Evolutionary conservation across 2,113 vertebrate genomes (phyloP).

Genomic region (Manacus vitellinus): DNA sequence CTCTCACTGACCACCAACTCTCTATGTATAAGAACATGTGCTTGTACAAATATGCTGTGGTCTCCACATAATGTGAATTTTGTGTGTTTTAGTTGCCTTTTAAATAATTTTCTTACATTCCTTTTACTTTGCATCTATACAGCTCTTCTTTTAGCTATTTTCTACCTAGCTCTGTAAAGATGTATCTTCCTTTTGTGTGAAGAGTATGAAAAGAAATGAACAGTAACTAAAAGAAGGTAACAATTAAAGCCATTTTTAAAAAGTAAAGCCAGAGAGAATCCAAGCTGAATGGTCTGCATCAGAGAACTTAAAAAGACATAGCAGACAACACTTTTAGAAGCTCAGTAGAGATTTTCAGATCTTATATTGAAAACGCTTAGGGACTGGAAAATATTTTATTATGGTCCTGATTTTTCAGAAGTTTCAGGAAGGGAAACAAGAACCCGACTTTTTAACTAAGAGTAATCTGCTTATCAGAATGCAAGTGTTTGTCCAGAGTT

Average conservation of each 20-base stretch:
- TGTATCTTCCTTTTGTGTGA: constrained; percentile 64
- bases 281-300: constrained; percentile 16
- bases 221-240: constrained; percentile 63
- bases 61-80: constrained; percentile 56
- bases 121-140: constrained; percentile 67
- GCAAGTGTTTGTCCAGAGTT: neutral
- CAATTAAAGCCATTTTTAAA: constrained; percentile 33
- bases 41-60: constrained; percentile 38
- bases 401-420: neutral
- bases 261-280: neutral
- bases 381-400: neutral
- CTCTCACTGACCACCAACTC: constrained; percentile 52
- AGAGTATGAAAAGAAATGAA: constrained; percentile 68
- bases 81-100: constrained; percentile 64
- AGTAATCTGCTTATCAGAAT: neutral
- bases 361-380: neutral
- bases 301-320: neutral
- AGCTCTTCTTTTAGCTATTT: constrained; percentile 67
- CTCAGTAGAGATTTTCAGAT: neutral
- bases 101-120: constrained; percentile 68
- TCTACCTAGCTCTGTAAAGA: constrained; percentile 68
- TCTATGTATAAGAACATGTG: constrained; percentile 30
- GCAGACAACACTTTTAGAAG: neutral
- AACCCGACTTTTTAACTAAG: neutral
- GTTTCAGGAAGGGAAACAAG: neutral